A percentile compares a stretch with the other conserved stretches of the same genome.
These are phyloP conservation scores for Elanoides forficatus DNA, from an alignment of 2,113 vertebrate genomes.

Conservation along the genomic window DNA sequence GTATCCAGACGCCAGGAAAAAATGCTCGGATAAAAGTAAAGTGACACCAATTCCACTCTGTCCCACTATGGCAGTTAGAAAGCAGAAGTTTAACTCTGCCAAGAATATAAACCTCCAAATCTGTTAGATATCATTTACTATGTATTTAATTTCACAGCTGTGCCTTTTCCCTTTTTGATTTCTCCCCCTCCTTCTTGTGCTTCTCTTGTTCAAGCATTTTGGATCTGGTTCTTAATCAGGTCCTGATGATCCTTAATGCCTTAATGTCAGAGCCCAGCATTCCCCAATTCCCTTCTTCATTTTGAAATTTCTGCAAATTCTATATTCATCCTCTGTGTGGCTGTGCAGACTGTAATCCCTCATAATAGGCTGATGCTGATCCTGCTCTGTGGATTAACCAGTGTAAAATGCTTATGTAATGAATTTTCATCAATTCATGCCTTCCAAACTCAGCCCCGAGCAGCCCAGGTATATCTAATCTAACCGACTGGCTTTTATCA, in stretches of 20 bases:
- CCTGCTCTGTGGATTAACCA: conserved; percentile 32
- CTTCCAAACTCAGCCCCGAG: not conserved
- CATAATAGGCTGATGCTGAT: conserved; percentile 34
- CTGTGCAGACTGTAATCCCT: conserved; percentile 33
- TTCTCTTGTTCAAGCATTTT: not conserved
- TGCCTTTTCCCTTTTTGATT: not conserved
- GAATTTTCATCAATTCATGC: conserved; percentile 18
- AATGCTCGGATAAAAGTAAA: not conserved
- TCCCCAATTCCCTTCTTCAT: not conserved
- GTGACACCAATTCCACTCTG: not conserved
- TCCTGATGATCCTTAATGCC: conserved; percentile 29
- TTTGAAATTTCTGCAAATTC: conserved; percentile 29
- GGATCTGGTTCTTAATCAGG: not conserved
- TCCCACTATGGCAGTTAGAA: not conserved
- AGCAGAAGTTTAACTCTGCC: not conserved
- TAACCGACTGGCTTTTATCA: conserved; percentile 22
- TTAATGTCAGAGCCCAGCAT: not conserved
- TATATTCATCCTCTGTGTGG: not conserved
- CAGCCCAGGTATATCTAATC: conserved; percentile 51
- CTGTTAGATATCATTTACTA: not conserved
- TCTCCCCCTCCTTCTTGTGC: not conserved
- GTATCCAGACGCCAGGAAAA: not conserved
- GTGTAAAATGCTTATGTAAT: conserved; percentile 24
- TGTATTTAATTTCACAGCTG: conserved; percentile 30
- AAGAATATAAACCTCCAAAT: conserved; percentile 2